Base-by-base conservation (phyloP, 2,797 vertebrate species). In the Geotrypetes seraphini region DNA sequence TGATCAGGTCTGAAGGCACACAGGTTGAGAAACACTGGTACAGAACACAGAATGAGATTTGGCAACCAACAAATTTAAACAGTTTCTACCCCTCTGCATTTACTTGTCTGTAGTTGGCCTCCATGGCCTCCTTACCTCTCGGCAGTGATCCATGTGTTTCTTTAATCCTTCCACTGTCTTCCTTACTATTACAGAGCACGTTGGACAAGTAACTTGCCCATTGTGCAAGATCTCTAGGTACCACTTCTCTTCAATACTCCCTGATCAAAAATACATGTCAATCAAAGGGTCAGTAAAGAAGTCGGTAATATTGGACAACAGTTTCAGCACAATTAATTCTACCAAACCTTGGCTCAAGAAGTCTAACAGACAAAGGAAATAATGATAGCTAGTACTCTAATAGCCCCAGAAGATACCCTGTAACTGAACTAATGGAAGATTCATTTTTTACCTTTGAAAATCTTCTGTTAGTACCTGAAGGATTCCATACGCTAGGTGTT, bases 91-190 rank as follows among this genome's bases (percentile, higher is more conserved):
- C n/a, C n/a, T n/a, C n/a, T n/a, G n/a, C n/a, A n/a, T n/a, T n/a
- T n/a, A n/a, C n/a, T n/a, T n/a, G n/a, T n/a, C n/a, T n/a, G n/a
- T n/a, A n/a, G n/a, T n/a, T n/a, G n/a, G n/a, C n/a, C n/a, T n/a
- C n/a, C n/a, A n/a, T n/a, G n/a, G n/a, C n/a, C n/a, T n/a, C n/a
- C n/a, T n/a, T n/a, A n/a, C n/a, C n/a, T n/a, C n/a, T n/a, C n/a
- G 77, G 70, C 93, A 97, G 55, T 87, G 86, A 38, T 78, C 71
- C 89, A 96, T 88, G 37, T 97, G 93, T 27, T 93, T 96, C 75
- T 93, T 96, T 59, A 96, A 73, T 5, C 92, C 92, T 33, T 94
- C 90, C 30, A 96, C 90, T 1, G 93, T 97, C 69, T 96, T 97
- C 26, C 92, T 85, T 52, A 85, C 87, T 32, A 94, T 92, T 37